Base-by-base conservation (phyloP, 2,797 vertebrate species). In the Aldrovandia affinis region DNA sequence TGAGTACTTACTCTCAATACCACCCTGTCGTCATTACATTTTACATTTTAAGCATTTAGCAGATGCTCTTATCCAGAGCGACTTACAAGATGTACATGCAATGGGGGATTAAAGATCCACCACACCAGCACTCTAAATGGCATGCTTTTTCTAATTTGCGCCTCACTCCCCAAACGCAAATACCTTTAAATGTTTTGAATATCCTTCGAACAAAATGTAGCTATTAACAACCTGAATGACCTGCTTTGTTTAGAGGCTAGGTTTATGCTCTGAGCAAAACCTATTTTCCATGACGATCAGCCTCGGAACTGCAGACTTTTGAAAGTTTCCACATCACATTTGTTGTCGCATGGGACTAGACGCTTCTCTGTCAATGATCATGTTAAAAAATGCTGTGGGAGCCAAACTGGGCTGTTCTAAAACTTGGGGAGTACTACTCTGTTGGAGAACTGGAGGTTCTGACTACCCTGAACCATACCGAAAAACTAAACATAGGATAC, bases 291-390 rank as follows among this genome's bases (percentile, higher is more conserved):
- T 65, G n/a, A 33, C n/a, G 61, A 22, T 28, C 61, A 65, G n/a
- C n/a, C 61, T 2, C 28, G 28, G 28, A 33, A 14, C 28, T 30
- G 28, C 61, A 15, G 8, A 65, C 12, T 65, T 59, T n/a, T 25
- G 25, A 59, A n/a, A 59, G 22, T 59, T 65, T 65, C 61, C 61
- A 65, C 61, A 65, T 65, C 61, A 65, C 28, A 33, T n/a, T n/a
- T 30, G 61, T 22, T 30, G n/a, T 65, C 61, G 28, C 61, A n/a
- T 1, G 61, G 61, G 28, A n/a, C 61, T 10, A 15, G 28, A 65
- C 28, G n/a, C 28, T 65, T 30, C 61, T 65, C 61, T 65, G 61
- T 65, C 61, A 65, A 65, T 65, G 61, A 65, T 65, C 61, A 7
- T 65, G 61, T 65, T 65, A 65, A 12, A 50, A 65, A 30, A 30